Percentiles rank a stretch among this genome's conserved stretches.
Evolutionary conservation across 2,797 vertebrate species (phyloP).

Genomic region (Coregonus ussuriensis): DNA sequence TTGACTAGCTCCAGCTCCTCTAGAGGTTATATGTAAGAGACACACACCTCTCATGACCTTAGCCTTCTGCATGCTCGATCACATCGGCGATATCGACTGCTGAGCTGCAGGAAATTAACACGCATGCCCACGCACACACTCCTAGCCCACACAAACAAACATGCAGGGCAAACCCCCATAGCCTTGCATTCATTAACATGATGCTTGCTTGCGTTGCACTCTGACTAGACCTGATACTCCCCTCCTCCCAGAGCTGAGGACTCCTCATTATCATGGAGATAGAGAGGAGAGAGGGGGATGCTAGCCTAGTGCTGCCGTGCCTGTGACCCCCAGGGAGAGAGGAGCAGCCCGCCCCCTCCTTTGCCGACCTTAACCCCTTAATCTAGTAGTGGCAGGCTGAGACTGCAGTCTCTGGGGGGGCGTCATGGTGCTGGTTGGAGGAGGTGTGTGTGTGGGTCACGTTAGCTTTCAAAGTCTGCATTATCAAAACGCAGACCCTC

Average conservation of each 20-base stretch:
- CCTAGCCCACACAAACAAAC: neutral
- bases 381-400: slow-evolving; percentile 39
- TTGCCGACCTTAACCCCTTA: slow-evolving; percentile 40
- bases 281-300: slow-evolving; percentile 25
- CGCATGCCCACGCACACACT: slow-evolving; percentile 16
- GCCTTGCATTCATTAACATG: slow-evolving; percentile 36
- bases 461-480: no score
- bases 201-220: slow-evolving; percentile 51
- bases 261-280: slow-evolving; percentile 64
- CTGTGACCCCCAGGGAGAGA: slow-evolving; percentile 53
- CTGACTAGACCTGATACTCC: slow-evolving; percentile 33
- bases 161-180: slow-evolving; percentile 10
- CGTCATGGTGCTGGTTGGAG: neutral
- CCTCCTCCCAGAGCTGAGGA: slow-evolving; percentile 46
- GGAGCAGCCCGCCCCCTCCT: slow-evolving; percentile 22
- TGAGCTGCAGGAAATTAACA: slow-evolving; percentile 55
- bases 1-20: neutral
- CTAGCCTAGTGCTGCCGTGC: neutral
- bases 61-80: slow-evolving; percentile 49
- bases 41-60: slow-evolving; percentile 43
- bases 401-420: slow-evolving; percentile 34
- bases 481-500: no score
- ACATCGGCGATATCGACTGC: slow-evolving; percentile 57
- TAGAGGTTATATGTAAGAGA: slow-evolving; percentile 11
- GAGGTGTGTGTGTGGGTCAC: neutral